These are phyloP conservation scores for Ruditapes philippinarum DNA, from an alignment of 1,140 invertebrate species.

Conservation along the genomic window DNA sequence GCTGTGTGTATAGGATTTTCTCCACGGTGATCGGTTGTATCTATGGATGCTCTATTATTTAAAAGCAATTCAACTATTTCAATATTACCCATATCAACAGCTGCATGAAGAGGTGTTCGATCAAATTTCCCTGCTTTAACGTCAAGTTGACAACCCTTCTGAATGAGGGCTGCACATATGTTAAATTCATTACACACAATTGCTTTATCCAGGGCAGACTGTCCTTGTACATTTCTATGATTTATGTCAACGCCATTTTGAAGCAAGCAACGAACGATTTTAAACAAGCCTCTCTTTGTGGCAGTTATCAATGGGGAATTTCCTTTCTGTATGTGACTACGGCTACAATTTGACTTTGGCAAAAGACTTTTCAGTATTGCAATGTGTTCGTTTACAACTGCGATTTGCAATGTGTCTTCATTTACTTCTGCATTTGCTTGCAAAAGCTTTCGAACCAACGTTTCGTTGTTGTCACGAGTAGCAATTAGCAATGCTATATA, in stretches of 20 bases:
- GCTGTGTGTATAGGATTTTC: slow-evolving; percentile 40
- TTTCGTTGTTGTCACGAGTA: neutral
- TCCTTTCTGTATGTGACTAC: neutral
- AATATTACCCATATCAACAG: slow-evolving; percentile 14
- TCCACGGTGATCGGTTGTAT: slow-evolving; percentile 25
- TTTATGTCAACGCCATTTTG: neutral
- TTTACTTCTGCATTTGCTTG: neutral
- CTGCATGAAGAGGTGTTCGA: slow-evolving; percentile 32
- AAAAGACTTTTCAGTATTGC: neutral
- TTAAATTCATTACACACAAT: neutral
- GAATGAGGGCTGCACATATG: neutral
- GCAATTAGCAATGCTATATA: slow-evolving; percentile 20
- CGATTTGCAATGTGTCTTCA: slow-evolving; percentile 28
- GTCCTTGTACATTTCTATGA: neutral
- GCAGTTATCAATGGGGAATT: slow-evolving; percentile 36
- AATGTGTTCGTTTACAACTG: neutral
- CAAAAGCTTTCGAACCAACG: neutral
- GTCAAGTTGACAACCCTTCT: neutral
- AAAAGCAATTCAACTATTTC: slow-evolving; percentile 3
- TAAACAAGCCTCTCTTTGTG: neutral
- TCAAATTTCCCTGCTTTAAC: slow-evolving; percentile 26
- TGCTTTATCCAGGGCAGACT: slow-evolving; percentile 38
- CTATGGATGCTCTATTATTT: neutral
- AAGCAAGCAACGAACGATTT: neutral
- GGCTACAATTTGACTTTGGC: neutral